These are phyloP conservation scores for Sebastes jordani DNA, from an alignment of 2,797 vertebrate genomes.

Conservation along the genomic window DNA sequence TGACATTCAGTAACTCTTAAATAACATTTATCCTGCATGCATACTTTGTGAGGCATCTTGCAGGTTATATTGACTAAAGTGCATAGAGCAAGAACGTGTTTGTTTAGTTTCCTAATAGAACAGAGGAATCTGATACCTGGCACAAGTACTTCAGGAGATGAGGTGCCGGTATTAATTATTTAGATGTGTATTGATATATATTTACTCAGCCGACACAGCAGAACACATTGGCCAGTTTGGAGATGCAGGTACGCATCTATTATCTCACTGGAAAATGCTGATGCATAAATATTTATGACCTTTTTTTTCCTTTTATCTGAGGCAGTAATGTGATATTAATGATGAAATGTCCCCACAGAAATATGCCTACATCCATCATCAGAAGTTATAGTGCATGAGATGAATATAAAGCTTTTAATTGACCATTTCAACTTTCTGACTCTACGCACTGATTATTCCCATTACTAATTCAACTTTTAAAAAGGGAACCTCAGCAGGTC, in stretches of 20 bases:
- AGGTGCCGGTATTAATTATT: not conserved
- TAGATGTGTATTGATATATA: not conserved
- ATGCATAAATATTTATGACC: constrained; percentile 23
- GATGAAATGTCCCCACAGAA: constrained; percentile 7
- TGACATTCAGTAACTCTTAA: not conserved
- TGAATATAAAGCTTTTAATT: constrained; percentile 29
- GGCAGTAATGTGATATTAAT: constrained; percentile 33
- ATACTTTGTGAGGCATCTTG: not conserved
- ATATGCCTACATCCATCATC: constrained; percentile 15
- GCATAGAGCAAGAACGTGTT: not conserved
- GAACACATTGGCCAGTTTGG: not conserved
- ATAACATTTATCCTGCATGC: not conserved
- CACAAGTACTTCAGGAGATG: not conserved
- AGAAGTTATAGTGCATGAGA: not conserved
- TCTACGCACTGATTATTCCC: not conserved
- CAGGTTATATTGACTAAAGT: not conserved
- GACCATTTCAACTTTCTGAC: constrained; percentile 10
- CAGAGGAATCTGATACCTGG: not conserved
- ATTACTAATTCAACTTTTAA: not conserved
- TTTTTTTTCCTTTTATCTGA: constrained; percentile 20
- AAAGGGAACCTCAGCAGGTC: not conserved
- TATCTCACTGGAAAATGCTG: constrained; percentile 4
- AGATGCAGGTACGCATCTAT: not conserved
- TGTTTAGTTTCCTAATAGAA: not conserved
- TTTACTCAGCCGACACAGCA: not conserved